Evolutionary conservation across 2,113 vertebrate genomes (phyloP), one percentile per base, ranked within the genome.

Genomic region (Oreocharis arfaki): DNA sequence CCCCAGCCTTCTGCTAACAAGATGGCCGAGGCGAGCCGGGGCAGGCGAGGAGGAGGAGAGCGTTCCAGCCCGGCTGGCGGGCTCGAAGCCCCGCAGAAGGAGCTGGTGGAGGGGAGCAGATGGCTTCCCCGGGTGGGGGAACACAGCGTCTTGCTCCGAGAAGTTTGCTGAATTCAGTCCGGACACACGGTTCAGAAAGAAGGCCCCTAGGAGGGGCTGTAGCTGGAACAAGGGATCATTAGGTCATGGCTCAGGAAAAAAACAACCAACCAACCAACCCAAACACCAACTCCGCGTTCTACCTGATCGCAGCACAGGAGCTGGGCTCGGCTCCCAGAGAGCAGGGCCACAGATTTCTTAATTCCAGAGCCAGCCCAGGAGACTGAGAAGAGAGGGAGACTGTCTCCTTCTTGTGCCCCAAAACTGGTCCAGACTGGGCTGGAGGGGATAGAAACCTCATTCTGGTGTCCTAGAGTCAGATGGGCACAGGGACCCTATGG

Each of bases 81-180:
- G 84, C 84, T 90, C 2, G 21, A 35, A 82, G 93, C n/a, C 75
- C 56, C 24, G 20, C 82, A 80, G 76, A 87, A 89, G 71, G 90
- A 90, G 87, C 65, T 11, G 32, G 80, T 4, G 17, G 88, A 82
- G n/a, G 26, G 65, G 49, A 93, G 81, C 93, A 95, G 94, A 96
- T 96, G 94, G 96, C 74, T 87, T 71, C 77, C n/a, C 15, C 9
- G 3, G 21, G 67, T 30, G 88, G 70, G n/a, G 69, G 93, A 96
- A 94, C 92, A 85, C 46, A 4, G 65, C 21, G 67, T 90, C 91
- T 82, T 84, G 53, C 77, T 74, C 35, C 1, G 1, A 60, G 70
- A 85, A 73, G 60, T 76, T 91, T 68, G 80, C 42, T 84, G 92
- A 65, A 83, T 93, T 53, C 89, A 49, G 41, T 47, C 61, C 11